Evolutionary conservation across 2,888 invertebrate genomes (phyloP), one percentile per base, ranked within the genome.

Genomic region (Mylabris sibirica): DNA sequence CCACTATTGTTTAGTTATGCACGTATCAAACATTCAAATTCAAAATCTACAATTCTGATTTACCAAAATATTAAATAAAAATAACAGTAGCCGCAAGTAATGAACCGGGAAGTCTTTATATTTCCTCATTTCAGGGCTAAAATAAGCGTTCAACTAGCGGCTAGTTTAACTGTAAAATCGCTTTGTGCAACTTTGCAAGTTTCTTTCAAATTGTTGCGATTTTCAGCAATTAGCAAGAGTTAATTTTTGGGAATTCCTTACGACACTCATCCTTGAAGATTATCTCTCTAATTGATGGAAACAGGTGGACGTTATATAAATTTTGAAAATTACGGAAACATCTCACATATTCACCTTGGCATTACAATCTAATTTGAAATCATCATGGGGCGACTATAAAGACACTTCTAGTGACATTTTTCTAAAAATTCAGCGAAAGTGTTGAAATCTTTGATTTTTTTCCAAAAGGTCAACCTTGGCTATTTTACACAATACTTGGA

Each of bases 361-460:
- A 30, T 30, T 30, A 30, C 30, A 30, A 30, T 30, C 30, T 30
- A 30, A 30, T 30, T 30, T 3, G 22, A 44, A 44, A 6, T 44
- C 44, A 17, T 17, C 12, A 6, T 34, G 6, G 41, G 41, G 9
- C 22, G 53, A 53, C 12, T 53, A 1, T 53, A 22, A 1, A 22
- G 9, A 1, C 53, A 12, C 2, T 26, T 24, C 0, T 24, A 5
- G 57, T 22, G 57, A 53, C 24, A 53, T 57, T 24, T 57, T 26
- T 57, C 14, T 14, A 1, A 62, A 59, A 35, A 59, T 68, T 49
- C 12, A 68, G 65, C 66, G 66, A 69, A 69, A 69, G 66, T 69
- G 38, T 38, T 30, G 60, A 63, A 60, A 41, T 30, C 68, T 68
- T 70, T 70, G 70, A 67, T 67, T 70, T 67, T 57, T 67, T 70